Conservation (phyloP, 2,113 vertebrate genomes). For the Bolborhynchus lineola region DNA sequence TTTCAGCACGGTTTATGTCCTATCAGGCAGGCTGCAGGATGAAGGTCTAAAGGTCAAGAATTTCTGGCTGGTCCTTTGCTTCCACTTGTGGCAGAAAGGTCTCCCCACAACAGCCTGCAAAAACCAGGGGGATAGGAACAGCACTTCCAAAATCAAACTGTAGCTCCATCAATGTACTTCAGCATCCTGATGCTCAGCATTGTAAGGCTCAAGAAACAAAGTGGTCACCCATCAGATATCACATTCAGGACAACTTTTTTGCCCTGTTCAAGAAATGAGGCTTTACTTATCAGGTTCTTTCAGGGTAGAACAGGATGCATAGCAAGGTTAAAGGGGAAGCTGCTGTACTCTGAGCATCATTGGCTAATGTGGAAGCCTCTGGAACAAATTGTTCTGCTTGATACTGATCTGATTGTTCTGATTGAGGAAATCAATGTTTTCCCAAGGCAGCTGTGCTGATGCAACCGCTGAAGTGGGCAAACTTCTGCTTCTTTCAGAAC, state of each 20-base stretch:
- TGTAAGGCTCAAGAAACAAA: neutral
- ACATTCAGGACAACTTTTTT: neutral
- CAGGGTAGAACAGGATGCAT: neutral
- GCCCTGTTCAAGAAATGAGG: neutral
- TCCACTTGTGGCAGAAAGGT: neutral
- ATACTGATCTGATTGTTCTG: neutral
- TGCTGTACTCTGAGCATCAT: neutral
- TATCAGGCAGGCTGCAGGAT: neutral
- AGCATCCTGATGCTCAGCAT: neutral
- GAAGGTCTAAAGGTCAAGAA: neutral
- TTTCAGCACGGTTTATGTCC: neutral
- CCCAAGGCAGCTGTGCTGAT: neutral
- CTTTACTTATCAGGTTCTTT: neutral
- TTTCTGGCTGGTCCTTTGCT: neutral
- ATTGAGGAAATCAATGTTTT: neutral
- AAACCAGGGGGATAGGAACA: neutral
- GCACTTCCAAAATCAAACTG: neutral
- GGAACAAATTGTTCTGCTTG: neutral
- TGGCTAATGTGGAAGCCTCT: neutral
- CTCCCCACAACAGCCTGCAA: neutral
- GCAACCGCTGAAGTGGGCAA: neutral
- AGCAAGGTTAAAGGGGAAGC: neutral
- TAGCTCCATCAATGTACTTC: neutral
- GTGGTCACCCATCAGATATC: neutral
- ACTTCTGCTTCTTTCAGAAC: neutral